These are phyloP conservation scores for Enteromius afrohamiltoni DNA, from an alignment of 2,797 vertebrate species.

Conservation along the genomic window DNA sequence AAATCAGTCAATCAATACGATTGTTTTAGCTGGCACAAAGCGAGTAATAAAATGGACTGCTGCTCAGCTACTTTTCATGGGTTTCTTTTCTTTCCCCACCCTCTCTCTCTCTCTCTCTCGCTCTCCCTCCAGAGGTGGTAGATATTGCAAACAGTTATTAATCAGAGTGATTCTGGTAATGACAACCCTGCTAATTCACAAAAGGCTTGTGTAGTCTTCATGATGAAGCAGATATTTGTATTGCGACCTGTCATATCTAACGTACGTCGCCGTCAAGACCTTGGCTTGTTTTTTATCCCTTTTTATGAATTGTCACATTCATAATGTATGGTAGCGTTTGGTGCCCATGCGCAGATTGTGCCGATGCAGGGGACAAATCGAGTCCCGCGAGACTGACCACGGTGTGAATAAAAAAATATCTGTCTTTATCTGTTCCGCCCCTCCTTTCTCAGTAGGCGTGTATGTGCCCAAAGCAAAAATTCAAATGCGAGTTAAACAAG, in stretches of 20 bases:
- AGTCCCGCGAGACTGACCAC: slow-evolving; percentile 36
- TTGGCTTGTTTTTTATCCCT: not conserved
- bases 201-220: slow-evolving; percentile 22
- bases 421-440: slow-evolving; percentile 15
- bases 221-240: slow-evolving; percentile 35
- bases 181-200: slow-evolving; percentile 10
- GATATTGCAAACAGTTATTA: slow-evolving; percentile 32
- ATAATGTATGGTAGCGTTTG: slow-evolving; percentile 45
- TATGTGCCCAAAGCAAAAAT: slow-evolving; percentile 33
- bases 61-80: slow-evolving; percentile 5
- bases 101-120: not conserved
- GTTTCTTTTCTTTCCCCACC: not conserved
- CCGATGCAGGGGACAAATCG: slow-evolving; percentile 38
- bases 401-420: slow-evolving; percentile 32
- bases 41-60: slow-evolving; percentile 53
- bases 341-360: slow-evolving; percentile 32
- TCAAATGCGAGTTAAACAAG: slow-evolving; percentile 36
- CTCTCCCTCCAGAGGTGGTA: not conserved
- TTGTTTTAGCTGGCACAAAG: slow-evolving; percentile 53
- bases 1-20: slow-evolving; percentile 56
- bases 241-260: slow-evolving; percentile 2
- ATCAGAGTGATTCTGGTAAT: slow-evolving; percentile 21
- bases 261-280: not conserved
- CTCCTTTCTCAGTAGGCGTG: slow-evolving; percentile 11
- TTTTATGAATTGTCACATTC: slow-evolving; percentile 52